Evolutionary conservation across 2,113 vertebrate genomes (phyloP).

Genomic region (Glareola pratincola): DNA sequence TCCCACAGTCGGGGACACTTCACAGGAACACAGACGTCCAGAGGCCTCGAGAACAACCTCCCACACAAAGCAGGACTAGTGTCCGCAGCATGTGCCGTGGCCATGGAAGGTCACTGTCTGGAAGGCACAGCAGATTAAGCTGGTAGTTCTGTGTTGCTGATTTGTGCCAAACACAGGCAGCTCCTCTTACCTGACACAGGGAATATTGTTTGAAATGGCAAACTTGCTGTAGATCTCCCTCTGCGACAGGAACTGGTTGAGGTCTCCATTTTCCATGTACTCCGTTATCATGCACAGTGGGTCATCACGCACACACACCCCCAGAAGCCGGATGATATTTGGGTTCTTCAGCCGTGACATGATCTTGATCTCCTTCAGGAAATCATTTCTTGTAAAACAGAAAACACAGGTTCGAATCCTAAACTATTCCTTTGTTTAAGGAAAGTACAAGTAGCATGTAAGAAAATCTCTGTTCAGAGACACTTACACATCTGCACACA

Average conservation of each 20-base stretch:
- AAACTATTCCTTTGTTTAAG: background rate
- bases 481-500: background rate
- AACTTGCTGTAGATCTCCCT: conserved; percentile 91
- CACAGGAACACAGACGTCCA: background rate
- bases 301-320: conserved; percentile 91
- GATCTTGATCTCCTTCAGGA: conserved; percentile 98
- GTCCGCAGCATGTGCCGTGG: fast-evolving
- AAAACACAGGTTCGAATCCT: background rate
- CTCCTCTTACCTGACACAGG: conserved; percentile 77
- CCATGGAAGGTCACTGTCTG: background rate
- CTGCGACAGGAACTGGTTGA: conserved; percentile 95
- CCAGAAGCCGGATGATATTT: conserved; percentile 93
- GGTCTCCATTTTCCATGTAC: conserved; percentile 98
- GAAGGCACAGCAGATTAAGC: background rate
- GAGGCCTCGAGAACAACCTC: background rate
- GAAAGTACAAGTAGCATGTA: background rate
- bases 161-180: background rate
- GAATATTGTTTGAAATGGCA: conserved; percentile 84
- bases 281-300: conserved; percentile 98
- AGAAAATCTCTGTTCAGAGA: background rate
- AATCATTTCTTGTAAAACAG: conserved; percentile 83
- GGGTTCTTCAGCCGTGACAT: conserved; percentile 96
- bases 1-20: background rate
- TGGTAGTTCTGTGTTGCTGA: background rate
- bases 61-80: background rate